Evolutionary conservation across 2,797 vertebrate species (phyloP).

Genomic region (Alcedo quadribrachys): DNA sequence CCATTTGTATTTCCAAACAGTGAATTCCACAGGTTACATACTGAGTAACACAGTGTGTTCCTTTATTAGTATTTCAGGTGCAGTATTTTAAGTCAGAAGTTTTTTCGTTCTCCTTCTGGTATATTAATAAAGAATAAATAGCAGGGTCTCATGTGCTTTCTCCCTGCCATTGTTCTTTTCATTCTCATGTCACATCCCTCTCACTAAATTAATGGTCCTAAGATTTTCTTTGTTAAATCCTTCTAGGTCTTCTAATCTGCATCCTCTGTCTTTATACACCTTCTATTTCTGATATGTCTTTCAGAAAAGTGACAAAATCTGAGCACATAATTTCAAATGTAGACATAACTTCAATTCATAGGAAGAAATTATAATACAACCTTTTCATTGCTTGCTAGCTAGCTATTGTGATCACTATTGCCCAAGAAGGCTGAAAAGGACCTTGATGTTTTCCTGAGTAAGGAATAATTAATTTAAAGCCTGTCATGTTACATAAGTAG

Average conservation of each 20-base stretch:
- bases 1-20: background rate
- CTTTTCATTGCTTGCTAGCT: background rate
- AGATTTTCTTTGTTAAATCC: slow-evolving; percentile 16
- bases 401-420: background rate
- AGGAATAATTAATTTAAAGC: slow-evolving; percentile 52
- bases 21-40: slow-evolving; percentile 8
- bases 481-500: slow-evolving; percentile 38
- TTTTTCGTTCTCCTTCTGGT: slow-evolving; percentile 15
- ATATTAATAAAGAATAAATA: slow-evolving; percentile 19
- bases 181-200: background rate
- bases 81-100: slow-evolving; percentile 31
- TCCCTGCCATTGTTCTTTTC: slow-evolving; percentile 36
- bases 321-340: background rate
- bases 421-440: slow-evolving; percentile 13
- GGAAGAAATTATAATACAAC: background rate
- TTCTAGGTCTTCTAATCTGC: slow-evolving; percentile 26
- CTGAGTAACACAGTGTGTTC: background rate
- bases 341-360: background rate
- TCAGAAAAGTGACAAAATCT: slow-evolving; percentile 39
- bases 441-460: slow-evolving; percentile 32
- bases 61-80: slow-evolving; percentile 9
- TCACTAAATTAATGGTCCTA: slow-evolving; percentile 25
- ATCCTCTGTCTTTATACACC: slow-evolving; percentile 29
- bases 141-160: background rate
- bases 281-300: slow-evolving; percentile 24